These are phyloP conservation scores for Litoditis marina DNA, from an alignment of 2,888 invertebrate species.

Conservation along the genomic window DNA sequence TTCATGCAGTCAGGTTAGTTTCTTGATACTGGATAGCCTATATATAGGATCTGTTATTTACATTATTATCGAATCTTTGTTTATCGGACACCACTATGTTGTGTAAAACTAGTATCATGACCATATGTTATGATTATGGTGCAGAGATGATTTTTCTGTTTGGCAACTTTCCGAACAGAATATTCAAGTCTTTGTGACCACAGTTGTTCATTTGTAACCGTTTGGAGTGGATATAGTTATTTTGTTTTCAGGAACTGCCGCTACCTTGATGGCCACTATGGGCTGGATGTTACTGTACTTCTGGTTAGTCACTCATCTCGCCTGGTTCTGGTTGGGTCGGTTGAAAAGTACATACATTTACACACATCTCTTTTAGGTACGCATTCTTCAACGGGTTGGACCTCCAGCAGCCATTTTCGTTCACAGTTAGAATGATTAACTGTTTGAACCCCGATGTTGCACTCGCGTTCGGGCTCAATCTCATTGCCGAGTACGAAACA, in stretches of 20 bases:
- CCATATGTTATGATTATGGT: too few species aligned
- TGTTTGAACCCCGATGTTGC: slow-evolving; percentile 48
- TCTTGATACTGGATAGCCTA: too few species aligned
- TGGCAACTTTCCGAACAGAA: not conserved
- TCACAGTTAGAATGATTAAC: slow-evolving; percentile 30
- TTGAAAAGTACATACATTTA: too few species aligned
- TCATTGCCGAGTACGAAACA: slow-evolving; percentile 44
- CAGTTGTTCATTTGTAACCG: too few species aligned
- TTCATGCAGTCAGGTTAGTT: slow-evolving; percentile 47
- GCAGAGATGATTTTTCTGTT: not conserved
- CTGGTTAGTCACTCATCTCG: slow-evolving; percentile 23
- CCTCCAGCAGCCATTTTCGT: slow-evolving; percentile 24
- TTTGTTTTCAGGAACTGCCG: slow-evolving; percentile 34
- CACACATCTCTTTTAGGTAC: slow-evolving; percentile 10
- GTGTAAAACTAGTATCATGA: too few species aligned
- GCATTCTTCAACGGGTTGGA: slow-evolving; percentile 37
- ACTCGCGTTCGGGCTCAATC: slow-evolving; percentile 30
- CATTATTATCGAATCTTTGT: too few species aligned
- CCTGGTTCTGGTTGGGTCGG: not conserved
- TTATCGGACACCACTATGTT: too few species aligned
- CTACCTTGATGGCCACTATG: slow-evolving; percentile 40
- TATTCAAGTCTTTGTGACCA: too few species aligned
- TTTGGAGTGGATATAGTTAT: not conserved
- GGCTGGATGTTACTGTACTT: slow-evolving; percentile 52
- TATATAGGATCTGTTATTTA: too few species aligned